These are phyloP conservation scores for Ellobium chinense DNA, from an alignment of 2,888 invertebrate genomes.

Conservation along the genomic window DNA sequence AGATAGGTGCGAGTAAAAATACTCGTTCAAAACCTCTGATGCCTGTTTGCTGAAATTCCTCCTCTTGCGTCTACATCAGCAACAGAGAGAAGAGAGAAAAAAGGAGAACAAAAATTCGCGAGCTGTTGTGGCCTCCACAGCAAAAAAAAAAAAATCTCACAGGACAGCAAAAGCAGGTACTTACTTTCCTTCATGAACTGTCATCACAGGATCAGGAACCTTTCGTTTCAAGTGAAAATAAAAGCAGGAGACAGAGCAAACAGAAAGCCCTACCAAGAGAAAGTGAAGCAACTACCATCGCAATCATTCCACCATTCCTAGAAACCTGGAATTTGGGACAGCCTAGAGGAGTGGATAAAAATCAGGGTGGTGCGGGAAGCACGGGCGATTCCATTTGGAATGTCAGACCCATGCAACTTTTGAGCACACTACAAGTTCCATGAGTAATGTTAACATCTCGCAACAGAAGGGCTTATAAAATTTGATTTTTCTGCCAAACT, in stretches of 20 bases:
- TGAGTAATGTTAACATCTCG: no score
- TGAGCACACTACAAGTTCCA: no score
- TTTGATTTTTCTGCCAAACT: no score
- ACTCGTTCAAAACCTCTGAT: constrained; percentile 99
- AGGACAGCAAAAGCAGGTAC: constrained; percentile 8
- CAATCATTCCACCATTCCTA: constrained; percentile 18
- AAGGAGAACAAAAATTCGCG: constrained; percentile 21
- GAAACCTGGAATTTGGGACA: neutral
- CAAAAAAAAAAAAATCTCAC: neutral
- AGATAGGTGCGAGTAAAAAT: constrained; percentile 99
- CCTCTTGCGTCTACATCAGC: constrained; percentile 85
- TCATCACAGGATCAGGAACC: constrained; percentile 17
- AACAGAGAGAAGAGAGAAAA: constrained; percentile 43
- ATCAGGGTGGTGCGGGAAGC: neutral
- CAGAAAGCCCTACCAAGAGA: no score
- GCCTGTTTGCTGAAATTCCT: constrained; percentile 99
- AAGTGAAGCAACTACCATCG: constrained; percentile 24
- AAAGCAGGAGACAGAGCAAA: neutral
- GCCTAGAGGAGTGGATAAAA: neutral
- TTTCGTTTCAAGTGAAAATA: neutral
- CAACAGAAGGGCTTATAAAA: no score
- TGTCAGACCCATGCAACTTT: no score
- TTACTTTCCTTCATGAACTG: constrained; percentile 17
- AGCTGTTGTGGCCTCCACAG: neutral
- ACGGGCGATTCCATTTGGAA: no score